Conservation (phyloP, 2,797 vertebrate species). For the Oreortyx pictus region DNA sequence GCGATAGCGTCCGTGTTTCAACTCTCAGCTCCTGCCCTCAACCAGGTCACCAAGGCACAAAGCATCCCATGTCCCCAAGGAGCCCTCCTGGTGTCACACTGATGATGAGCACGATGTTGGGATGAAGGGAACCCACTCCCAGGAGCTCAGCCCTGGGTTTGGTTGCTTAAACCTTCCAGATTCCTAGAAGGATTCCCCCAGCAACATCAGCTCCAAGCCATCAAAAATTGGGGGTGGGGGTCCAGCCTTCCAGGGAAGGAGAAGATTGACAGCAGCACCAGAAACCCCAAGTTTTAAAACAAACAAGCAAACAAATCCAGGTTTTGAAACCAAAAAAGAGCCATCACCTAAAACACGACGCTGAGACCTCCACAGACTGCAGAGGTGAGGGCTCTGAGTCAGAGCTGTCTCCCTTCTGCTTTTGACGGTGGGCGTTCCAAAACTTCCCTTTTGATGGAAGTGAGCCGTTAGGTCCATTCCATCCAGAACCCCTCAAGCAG, state of each 20-base stretch:
- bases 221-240: rapidly evolving
- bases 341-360: rapidly evolving
- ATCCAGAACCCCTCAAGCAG: neutral
- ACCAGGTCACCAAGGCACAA: neutral
- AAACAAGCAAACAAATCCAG: rapidly evolving
- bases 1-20: neutral
- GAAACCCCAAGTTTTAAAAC: neutral
- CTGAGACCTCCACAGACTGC: neutral
- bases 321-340: neutral
- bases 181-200: neutral
- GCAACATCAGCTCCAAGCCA: too few species aligned
- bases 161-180: neutral
- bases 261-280: neutral
- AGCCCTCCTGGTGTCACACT: neutral
- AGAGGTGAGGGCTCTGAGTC: neutral
- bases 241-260: neutral
- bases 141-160: neutral
- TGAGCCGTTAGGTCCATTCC: neutral
- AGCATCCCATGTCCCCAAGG: neutral
- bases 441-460: neutral
- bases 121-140: neutral
- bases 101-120: neutral
- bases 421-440: neutral
- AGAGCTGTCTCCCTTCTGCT: neutral
- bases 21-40: neutral